Percentiles rank a stretch among this genome's conserved stretches.
Conservation (phyloP, 2,797 vertebrate genomes). For the Eospalax fontanierii region DNA sequence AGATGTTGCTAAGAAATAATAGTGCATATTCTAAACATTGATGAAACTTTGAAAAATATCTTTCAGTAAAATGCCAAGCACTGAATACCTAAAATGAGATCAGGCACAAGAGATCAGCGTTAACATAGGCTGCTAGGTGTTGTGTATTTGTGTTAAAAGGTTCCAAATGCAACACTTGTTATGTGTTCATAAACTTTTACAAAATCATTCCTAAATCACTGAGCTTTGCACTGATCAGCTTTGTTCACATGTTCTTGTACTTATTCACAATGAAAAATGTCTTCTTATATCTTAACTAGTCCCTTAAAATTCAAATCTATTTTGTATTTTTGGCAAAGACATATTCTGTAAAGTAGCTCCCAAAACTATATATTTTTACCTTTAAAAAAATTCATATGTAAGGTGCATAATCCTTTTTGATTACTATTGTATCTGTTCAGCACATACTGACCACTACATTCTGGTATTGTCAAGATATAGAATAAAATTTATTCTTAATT, state of each 20-base stretch:
- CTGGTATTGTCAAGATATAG: neutral
- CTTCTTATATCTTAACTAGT: conserved; percentile 58
- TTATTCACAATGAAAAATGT: conserved; percentile 41
- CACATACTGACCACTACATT: neutral
- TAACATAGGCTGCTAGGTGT: conserved; percentile 53
- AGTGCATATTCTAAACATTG: neutral
- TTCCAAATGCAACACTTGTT: conserved; percentile 57
- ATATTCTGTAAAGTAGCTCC: conserved; percentile 43
- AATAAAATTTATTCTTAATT: conserved; percentile 33
- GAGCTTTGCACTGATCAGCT: conserved; percentile 59
- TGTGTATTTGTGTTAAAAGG: conserved; percentile 55
- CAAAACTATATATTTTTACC: conserved; percentile 36
- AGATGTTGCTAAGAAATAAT: conserved; percentile 56
- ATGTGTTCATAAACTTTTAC: conserved; percentile 55
- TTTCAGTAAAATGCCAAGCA: conserved; percentile 61
- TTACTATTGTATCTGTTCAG: neutral
- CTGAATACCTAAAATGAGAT: conserved; percentile 23
- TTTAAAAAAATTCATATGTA: no score
- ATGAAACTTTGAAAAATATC: conserved; percentile 57
- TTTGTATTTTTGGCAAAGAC: conserved; percentile 55
- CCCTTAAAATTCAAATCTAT: conserved; percentile 34
- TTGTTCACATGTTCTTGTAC: conserved; percentile 51
- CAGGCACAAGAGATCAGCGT: conserved; percentile 20
- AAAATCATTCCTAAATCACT: conserved; percentile 54
- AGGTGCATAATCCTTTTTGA: neutral